These are phyloP conservation scores for Empidonax traillii DNA, from an alignment of 2,113 vertebrate genomes.

Conservation along the genomic window DNA sequence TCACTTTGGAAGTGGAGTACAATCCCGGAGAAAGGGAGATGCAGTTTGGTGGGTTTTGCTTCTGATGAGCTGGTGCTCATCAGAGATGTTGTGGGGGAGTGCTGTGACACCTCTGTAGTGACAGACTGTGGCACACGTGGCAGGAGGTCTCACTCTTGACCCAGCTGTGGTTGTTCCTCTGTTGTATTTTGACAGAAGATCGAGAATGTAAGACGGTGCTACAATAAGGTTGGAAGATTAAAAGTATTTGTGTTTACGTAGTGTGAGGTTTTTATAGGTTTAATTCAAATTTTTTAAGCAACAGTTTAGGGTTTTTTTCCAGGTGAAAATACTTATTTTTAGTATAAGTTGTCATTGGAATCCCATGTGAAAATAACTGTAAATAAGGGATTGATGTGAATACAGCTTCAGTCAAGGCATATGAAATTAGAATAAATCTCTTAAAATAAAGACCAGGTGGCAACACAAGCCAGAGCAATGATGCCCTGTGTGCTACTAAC, in stretches of 20 bases:
- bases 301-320: not conserved
- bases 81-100: not conserved
- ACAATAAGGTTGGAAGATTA: not conserved
- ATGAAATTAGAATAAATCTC: not conserved
- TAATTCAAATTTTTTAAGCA: not conserved
- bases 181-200: not conserved
- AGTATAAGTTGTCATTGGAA: not conserved
- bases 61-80: not conserved
- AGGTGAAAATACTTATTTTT: not conserved
- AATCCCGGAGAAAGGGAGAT: not conserved
- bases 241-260: not conserved
- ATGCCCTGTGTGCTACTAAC: slow-evolving; percentile 1
- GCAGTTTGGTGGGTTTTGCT: not conserved
- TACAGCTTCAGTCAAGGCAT: not conserved
- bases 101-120: not conserved
- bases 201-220: not conserved
- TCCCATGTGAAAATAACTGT: not conserved
- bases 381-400: not conserved
- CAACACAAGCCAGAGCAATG: not conserved
- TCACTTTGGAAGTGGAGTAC: fast-evolving
- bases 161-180: not conserved
- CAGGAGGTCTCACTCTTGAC: not conserved
- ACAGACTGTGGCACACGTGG: not conserved
- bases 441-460: slow-evolving; percentile 57
- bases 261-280: not conserved